Base-by-base conservation (phyloP, 2,113 vertebrate species). In the Bambusicola thoracicus region DNA sequence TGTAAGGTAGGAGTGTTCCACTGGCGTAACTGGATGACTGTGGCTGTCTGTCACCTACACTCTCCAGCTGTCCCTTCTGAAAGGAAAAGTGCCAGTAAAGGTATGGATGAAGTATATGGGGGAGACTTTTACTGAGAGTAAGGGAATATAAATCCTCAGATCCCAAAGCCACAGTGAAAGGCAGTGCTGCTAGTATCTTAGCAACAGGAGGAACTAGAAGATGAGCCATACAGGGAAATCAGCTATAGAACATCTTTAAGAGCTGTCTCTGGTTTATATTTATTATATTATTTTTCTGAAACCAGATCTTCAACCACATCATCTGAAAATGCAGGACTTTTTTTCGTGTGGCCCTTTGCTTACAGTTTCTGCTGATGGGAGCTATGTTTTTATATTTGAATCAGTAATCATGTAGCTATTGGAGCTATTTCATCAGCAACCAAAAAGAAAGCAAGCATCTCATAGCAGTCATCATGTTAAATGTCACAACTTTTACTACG, bases 151-250 rank as follows among this genome's bases (percentile, higher is more conserved):
- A 80, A 58, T 77, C 87, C 75, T 78, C 49, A 75, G 65, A 77
- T 53, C 49, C 30, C 66, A 70, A 46, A 92, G 46, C 22, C 36
- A 56, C 0, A 83, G 78, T 44, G 79, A 59, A 91, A 93, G 75
- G 72, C 55, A 63, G 32, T 59, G 19, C 38, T 85, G 78, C 66
- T 29, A 49, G 94, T 96, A 90, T 89, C 92, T 85, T 95, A 95
- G 96, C 92, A 97, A 97, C 96, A 18, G 21, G 40, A 65, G 61
- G 88, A 85, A 75, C 56, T 41, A 14, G 73, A 73, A 83, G 63
- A 86, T 41, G 80, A 58, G 59, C 75, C 76, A 43, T 19, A 19
- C 40, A 34, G 73, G 69, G 73, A 93, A 96, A 93, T 88, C 83
- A 88, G 68, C 74, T 68, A 2, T 1, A 59, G 46, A 25, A 55